These are phyloP conservation scores for Coenonympha arcania DNA, from an alignment of 2,888 invertebrate genomes.

Conservation along the genomic window DNA sequence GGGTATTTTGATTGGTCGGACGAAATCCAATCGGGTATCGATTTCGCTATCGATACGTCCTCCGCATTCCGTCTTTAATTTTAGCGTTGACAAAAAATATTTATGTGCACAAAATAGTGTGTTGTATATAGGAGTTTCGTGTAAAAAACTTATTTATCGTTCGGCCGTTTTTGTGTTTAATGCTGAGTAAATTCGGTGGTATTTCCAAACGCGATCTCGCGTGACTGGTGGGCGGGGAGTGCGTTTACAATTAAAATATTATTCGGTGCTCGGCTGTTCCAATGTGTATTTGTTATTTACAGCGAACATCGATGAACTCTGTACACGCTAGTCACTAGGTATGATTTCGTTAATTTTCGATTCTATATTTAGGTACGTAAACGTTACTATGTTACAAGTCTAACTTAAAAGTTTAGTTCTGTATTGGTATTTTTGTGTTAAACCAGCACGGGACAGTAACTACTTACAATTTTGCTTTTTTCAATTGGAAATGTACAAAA, in stretches of 20 bases:
- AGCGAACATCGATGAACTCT: constrained; percentile 1
- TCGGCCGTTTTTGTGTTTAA: constrained; percentile 33
- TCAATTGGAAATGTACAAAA: too few relatives aligned
- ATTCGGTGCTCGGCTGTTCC: constrained; percentile 33
- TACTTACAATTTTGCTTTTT: too few relatives aligned
- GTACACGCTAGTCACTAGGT: background rate
- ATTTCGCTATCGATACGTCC: constrained; percentile 37
- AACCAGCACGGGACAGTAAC: too few relatives aligned
- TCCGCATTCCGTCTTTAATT: background rate
- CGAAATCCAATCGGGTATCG: constrained; percentile 41
- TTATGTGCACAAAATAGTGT: background rate
- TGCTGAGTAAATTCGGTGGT: constrained; percentile 34
- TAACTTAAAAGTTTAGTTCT: too few relatives aligned
- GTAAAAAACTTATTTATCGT: constrained; percentile 40
- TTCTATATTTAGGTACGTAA: too few relatives aligned
- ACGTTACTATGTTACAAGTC: too few relatives aligned
- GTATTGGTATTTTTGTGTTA: too few relatives aligned
- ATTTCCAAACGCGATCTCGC: constrained; percentile 66
- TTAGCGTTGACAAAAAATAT: background rate
- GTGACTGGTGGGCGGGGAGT: constrained; percentile 64
- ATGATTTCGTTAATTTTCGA: background rate
- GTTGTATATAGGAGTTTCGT: constrained; percentile 29
- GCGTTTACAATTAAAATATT: constrained; percentile 69
- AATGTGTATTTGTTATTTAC: constrained; percentile 12
- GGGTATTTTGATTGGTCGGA: constrained; percentile 44